Conservation (phyloP, 2,888 invertebrate genomes). For the Ophion obscuratus region DNA sequence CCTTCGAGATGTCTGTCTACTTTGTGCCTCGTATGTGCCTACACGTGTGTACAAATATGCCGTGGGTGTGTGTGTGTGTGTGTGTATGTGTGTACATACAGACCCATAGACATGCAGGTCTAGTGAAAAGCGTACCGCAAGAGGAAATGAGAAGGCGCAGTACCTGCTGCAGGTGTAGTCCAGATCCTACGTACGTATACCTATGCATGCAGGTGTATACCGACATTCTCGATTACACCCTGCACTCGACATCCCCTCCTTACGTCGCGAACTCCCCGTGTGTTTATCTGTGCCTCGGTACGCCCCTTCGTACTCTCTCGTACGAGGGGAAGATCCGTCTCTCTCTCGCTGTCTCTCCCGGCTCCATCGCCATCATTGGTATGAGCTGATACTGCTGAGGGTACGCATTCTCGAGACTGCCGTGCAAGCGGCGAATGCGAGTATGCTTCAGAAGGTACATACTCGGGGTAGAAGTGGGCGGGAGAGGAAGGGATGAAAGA, state of each 20-base stretch:
- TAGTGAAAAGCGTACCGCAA: conserved; percentile 53
- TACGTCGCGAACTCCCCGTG: conserved; percentile 1
- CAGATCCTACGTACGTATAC: not conserved
- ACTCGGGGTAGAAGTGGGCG: conserved; percentile 10
- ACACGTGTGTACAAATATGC: not conserved
- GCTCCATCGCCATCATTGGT: conserved; percentile 31
- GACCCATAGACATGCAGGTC: not conserved
- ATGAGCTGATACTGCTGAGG: conserved; percentile 31
- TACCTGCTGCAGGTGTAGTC: not conserved
- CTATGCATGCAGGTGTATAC: not conserved
- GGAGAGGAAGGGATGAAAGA: too few relatives aligned
- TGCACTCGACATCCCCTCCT: conserved; percentile 47
- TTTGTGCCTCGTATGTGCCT: conserved; percentile 1
- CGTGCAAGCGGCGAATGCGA: conserved; percentile 52
- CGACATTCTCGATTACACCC: conserved; percentile 59
- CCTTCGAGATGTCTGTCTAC: conserved; percentile 36
- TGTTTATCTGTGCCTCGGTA: conserved; percentile 21
- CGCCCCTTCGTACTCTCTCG: conserved; percentile 23
- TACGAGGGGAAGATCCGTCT: too few relatives aligned
- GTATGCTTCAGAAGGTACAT: conserved; percentile 60
- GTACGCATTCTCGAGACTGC: conserved; percentile 60
- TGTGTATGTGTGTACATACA: not conserved
- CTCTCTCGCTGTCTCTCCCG: not conserved
- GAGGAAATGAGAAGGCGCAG: conserved; percentile 24
- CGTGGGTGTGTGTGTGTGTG: not conserved